phyloP scores from a whole-genome alignment of 2,113 vertebrate genomes.

The Drymodes brunneopygia region DNA sequence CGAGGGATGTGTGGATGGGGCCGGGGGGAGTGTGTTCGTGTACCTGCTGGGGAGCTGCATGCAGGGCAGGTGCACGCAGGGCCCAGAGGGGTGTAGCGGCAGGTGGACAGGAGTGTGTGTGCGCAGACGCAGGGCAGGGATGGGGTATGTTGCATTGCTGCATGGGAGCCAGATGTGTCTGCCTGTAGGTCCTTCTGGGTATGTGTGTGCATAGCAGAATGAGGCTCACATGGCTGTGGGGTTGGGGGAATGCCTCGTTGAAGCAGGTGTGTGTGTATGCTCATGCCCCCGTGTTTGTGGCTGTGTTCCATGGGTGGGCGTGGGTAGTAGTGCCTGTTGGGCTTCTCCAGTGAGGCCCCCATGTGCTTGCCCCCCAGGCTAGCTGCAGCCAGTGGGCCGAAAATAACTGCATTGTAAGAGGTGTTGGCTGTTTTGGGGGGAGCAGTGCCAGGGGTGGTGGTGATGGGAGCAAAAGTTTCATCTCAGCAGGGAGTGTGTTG shows the following conservation, averaged over 20 bases:
- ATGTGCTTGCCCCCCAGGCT: neutral
- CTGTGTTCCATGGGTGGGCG: neutral
- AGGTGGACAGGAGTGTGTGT: neutral
- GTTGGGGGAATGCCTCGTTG: neutral
- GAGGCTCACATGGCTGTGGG: rapidly evolving
- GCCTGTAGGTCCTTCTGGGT: neutral
- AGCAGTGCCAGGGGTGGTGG: neutral
- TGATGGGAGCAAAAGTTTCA: neutral
- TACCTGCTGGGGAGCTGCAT: neutral
- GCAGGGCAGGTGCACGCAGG: neutral
- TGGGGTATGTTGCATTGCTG: neutral
- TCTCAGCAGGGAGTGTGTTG: rapidly evolving
- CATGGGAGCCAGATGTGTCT: neutral
- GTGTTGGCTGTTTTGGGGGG: neutral
- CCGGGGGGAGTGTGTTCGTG: rapidly evolving
- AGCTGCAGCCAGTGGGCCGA: neutral
- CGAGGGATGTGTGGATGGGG: rapidly evolving
- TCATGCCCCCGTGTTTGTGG: neutral
- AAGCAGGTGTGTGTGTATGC: rapidly evolving
- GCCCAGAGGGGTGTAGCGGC: rapidly evolving
- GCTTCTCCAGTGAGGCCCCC: neutral
- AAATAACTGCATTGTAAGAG: neutral
- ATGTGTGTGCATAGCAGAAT: rapidly evolving
- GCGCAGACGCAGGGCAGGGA: neutral
- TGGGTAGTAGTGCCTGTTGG: neutral